A percentile compares a stretch with the other conserved stretches of the same genome.
Conservation (phyloP, 2,888 invertebrate genomes). For the Rhopalosiphum nymphaeae region DNA sequence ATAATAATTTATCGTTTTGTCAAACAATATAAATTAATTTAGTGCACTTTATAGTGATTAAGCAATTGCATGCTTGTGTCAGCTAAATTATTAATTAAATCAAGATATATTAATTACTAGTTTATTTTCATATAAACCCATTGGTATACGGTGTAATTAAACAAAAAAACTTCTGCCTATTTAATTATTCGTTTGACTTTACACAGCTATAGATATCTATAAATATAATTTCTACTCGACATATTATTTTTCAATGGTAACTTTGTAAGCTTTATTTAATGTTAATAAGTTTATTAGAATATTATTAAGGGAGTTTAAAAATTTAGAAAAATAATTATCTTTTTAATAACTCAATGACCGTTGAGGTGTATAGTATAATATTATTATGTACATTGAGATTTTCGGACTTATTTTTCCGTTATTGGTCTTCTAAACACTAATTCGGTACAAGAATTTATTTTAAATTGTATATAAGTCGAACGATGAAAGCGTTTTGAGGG, state of each 20-base stretch:
- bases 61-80: not conserved
- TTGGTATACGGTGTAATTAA: not conserved
- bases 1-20: not conserved
- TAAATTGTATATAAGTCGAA: not conserved
- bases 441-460: not conserved
- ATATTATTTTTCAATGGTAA: too few relatives aligned
- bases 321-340: not conserved
- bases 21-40: not conserved
- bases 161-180: not conserved
- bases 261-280: not conserved
- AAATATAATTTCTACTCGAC: not conserved
- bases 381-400: not conserved
- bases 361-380: not conserved
- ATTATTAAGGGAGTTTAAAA: not conserved
- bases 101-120: not conserved
- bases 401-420: not conserved
- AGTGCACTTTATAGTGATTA: not conserved
- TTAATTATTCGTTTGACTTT: not conserved
- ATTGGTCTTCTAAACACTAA: not conserved
- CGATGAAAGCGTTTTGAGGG: not conserved
- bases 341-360: not conserved
- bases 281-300: not conserved
- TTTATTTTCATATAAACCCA: not conserved
- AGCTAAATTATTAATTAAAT: not conserved
- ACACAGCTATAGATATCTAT: not conserved